These are phyloP conservation scores for Spea hammondii DNA, from an alignment of 2,797 vertebrate species.

Conservation along the genomic window DNA sequence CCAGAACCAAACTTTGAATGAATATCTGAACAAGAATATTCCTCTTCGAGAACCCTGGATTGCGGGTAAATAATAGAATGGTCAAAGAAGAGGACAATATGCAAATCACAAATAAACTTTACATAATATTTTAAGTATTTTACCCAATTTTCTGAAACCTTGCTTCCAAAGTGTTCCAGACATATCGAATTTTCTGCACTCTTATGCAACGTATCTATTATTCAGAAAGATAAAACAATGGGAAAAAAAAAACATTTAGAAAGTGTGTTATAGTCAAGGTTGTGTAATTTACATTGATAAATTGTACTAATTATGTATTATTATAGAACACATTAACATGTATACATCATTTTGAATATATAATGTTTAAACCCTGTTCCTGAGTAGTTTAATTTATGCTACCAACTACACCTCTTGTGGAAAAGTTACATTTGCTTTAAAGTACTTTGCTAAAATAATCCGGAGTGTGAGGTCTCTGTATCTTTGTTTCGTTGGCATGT, in stretches of 20 bases:
- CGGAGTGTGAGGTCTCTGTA: too few species aligned
- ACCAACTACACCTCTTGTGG: too few species aligned
- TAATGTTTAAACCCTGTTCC: too few species aligned
- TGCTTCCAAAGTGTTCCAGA: conserved; percentile 63
- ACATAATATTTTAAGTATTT: conserved; percentile 37
- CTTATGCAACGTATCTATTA: conserved; percentile 63
- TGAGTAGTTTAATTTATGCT: too few species aligned
- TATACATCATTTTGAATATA: too few species aligned
- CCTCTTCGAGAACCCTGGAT: conserved; percentile 64
- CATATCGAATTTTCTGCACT: conserved; percentile 68
- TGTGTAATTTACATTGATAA: too few species aligned
- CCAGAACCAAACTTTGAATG: conserved; percentile 63
- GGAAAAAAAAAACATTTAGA: too few species aligned
- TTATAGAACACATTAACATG: too few species aligned
- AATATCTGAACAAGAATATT: conserved; percentile 60
- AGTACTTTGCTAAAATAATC: background rate
- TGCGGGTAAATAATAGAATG: background rate
- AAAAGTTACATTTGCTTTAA: background rate
- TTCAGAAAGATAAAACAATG: too few species aligned
- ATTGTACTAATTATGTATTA: too few species aligned
- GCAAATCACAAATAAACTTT: background rate
- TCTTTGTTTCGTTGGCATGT: too few species aligned
- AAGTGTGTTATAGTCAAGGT: too few species aligned
- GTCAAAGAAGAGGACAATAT: background rate
- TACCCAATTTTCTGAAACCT: conserved; percentile 67